Evolutionary conservation across 2,888 invertebrate genomes (phyloP).

Genomic region (Caenorhabditis plicata): DNA sequence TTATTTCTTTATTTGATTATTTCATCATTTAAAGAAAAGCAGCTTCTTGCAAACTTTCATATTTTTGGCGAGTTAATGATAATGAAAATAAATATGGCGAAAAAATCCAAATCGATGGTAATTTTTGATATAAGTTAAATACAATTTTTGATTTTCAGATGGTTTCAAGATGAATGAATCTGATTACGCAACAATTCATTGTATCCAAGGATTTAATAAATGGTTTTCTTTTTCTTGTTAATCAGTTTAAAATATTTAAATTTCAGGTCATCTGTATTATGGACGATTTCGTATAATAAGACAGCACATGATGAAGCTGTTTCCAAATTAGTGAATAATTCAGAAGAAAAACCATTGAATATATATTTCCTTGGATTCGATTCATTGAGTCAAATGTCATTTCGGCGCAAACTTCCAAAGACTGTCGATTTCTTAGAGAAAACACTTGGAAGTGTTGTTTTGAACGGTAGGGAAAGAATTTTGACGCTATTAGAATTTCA

Average conservation of each 20-base stretch:
- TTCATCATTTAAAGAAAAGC: conserved; percentile 8
- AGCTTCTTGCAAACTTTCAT: conserved; percentile 29
- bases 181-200: conserved; percentile 28
- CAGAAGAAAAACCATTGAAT: conserved; percentile 11
- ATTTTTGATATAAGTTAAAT: neutral
- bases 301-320: conserved; percentile 15
- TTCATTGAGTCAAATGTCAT: conserved; percentile 82
- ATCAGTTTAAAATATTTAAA: neutral
- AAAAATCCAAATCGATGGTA: conserved; percentile 13
- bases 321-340: conserved; percentile 1
- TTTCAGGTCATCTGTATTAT: conserved; percentile 15
- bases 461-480: too few relatives aligned
- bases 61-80: conserved; percentile 35
- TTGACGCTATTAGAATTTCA: too few relatives aligned
- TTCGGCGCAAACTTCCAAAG: conserved; percentile 78
- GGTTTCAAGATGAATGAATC: conserved; percentile 15
- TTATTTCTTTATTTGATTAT: neutral
- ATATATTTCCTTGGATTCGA: conserved; percentile 73
- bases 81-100: conserved; percentile 22
- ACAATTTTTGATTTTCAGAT: conserved; percentile 8
- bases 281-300: conserved; percentile 8
- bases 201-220: conserved; percentile 24
- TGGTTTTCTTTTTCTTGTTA: conserved; percentile 13
- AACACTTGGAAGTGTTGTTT: conserved; percentile 51
- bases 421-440: conserved; percentile 74